These are phyloP conservation scores for Pocillopora meandrina DNA, from an alignment of 92 coral and sea anemone species.

Conservation along the genomic window DNA sequence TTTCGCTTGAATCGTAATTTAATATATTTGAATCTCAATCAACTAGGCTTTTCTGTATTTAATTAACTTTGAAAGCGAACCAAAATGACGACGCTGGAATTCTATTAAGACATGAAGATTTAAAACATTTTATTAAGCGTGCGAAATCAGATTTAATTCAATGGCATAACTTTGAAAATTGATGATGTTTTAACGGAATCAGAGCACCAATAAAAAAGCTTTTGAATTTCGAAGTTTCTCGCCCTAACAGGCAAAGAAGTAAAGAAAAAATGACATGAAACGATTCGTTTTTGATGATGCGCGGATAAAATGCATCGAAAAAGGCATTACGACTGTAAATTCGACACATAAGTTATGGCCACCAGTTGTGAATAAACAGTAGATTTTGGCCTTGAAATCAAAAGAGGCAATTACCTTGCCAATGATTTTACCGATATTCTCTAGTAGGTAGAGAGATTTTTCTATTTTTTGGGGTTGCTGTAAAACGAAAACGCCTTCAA, in stretches of 20 bases:
- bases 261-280: neutral
- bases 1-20: neutral
- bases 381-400: slow-evolving; percentile 36
- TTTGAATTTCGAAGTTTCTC: neutral
- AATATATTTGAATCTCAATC: neutral
- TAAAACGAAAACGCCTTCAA: neutral
- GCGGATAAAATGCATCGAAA: neutral
- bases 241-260: neutral
- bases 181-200: slow-evolving; percentile 28
- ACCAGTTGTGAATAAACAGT: slow-evolving; percentile 27
- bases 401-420: neutral
- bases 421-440: neutral
- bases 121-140: slow-evolving; percentile 15
- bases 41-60: neutral
- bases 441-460: neutral
- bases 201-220: neutral
- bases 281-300: neutral
- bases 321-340: neutral
- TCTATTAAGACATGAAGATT: slow-evolving; percentile 18
- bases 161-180: slow-evolving; percentile 6
- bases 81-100: slow-evolving; percentile 21
- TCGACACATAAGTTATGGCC: slow-evolving; percentile 12
- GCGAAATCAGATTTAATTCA: slow-evolving; percentile 37
- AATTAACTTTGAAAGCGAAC: slow-evolving; percentile 28
- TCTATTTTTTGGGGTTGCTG: neutral